Evolutionary conservation across 1,140 invertebrate species (phyloP).

Genomic region (Drosophila chauvacae): DNA sequence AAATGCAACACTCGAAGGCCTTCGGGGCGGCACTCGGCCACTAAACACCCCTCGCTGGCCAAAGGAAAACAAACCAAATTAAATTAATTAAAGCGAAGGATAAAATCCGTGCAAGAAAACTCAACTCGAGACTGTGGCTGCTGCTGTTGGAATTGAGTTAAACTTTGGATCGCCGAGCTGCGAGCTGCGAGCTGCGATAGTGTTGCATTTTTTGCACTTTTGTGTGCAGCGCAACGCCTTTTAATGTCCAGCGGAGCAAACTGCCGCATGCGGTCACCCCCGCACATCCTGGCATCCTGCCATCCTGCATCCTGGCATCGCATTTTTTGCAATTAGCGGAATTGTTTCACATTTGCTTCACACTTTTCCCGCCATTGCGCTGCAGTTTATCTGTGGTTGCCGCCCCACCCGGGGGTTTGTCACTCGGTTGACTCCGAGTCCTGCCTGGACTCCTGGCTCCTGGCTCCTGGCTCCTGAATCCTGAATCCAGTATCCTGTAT

Average conservation of each 20-base stretch:
- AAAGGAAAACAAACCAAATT: conserved; percentile 59
- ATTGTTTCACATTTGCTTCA: conserved; percentile 77
- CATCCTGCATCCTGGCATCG: conserved; percentile 13
- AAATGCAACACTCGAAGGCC: conserved; percentile 68
- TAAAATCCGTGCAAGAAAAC: conserved; percentile 71
- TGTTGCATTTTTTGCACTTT: conserved; percentile 29
- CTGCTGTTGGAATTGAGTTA: conserved; percentile 3
- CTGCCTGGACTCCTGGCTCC: not conserved
- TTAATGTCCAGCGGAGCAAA: conserved; percentile 37
- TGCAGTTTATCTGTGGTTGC: conserved; percentile 75
- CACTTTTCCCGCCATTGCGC: conserved; percentile 21
- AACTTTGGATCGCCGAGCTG: too few species aligned
- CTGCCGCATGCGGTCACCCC: conserved; percentile 31
- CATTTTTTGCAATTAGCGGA: conserved; percentile 80
- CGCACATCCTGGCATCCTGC: too few species aligned
- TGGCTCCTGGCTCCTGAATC: too few species aligned
- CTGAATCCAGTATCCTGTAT: not conserved
- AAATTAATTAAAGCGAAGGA: conserved; percentile 75
- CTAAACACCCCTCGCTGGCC: conserved; percentile 9
- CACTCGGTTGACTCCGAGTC: conserved; percentile 18
- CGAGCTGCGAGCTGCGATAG: conserved; percentile 3
- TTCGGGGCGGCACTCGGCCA: conserved; percentile 4
- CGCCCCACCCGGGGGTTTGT: conserved; percentile 24
- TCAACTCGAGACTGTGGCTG: conserved; percentile 53
- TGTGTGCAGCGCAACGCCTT: conserved; percentile 55